Evolutionary conservation across 1,140 invertebrate genomes (phyloP).

Genomic region (Globodera ellingtonae): DNA sequence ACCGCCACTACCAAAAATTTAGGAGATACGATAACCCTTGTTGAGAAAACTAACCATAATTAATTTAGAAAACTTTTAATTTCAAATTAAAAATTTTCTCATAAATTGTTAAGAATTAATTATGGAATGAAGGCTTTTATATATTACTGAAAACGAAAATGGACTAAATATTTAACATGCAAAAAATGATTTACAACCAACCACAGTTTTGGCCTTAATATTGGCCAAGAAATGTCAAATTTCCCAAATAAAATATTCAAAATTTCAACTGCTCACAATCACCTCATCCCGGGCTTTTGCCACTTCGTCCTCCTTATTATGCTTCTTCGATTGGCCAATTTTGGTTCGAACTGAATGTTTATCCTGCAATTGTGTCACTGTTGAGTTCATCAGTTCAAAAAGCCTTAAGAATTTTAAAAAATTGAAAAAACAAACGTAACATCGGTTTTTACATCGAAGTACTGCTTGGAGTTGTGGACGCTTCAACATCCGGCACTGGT

Average conservation of each 20-base stretch:
- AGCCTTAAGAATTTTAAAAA: background rate
- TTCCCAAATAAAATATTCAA: background rate
- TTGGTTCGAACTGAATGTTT: background rate
- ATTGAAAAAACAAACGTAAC: background rate
- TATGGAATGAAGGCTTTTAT: background rate
- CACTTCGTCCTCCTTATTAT: background rate
- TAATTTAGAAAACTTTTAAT: too few species aligned
- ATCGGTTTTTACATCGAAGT: background rate
- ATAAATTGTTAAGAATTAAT: background rate
- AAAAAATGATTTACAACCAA: background rate
- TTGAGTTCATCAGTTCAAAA: background rate
- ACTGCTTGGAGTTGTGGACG: conserved; percentile 30
- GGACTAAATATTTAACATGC: too few species aligned
- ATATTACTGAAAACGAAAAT: too few species aligned
- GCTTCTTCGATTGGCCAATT: background rate
- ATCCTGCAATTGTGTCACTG: background rate
- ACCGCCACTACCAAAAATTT: too few species aligned
- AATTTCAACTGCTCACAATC: background rate
- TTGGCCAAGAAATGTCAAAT: background rate
- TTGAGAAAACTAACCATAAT: too few species aligned
- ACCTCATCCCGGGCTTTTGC: conserved; percentile 1
- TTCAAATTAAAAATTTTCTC: background rate
- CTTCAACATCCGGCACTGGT: conserved; percentile 34
- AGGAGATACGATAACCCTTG: too few species aligned
- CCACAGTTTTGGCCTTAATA: background rate